phyloP scores from a whole-genome alignment of 2,888 invertebrate species.

The Latheticus oryzae region DNA sequence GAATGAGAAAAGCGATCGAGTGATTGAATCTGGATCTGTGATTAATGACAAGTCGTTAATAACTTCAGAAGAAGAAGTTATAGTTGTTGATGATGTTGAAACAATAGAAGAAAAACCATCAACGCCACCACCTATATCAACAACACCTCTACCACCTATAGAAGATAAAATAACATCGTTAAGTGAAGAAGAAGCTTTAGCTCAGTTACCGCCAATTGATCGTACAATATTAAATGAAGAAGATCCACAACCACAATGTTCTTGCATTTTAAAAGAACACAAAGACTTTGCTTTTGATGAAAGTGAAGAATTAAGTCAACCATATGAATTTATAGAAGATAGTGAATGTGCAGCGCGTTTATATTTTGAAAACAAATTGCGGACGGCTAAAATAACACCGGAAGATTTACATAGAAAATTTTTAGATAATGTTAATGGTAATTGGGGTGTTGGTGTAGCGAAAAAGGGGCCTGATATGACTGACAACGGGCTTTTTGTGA shows the following conservation, averaged over 20 bases:
- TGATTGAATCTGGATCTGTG: slow-evolving; percentile 61
- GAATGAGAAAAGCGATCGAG: slow-evolving; percentile 47
- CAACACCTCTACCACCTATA: not conserved
- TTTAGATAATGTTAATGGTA: slow-evolving; percentile 61
- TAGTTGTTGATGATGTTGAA: slow-evolving; percentile 51
- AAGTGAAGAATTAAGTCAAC: slow-evolving; percentile 50
- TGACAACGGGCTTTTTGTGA: slow-evolving; percentile 58
- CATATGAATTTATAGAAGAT: slow-evolving; percentile 68
- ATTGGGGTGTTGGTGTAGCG: slow-evolving; percentile 51
- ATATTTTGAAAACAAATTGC: slow-evolving; percentile 67
- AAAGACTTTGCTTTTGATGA: slow-evolving; percentile 57
- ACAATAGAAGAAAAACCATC: slow-evolving; percentile 26
- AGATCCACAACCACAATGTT: slow-evolving; percentile 51
- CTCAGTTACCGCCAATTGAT: slow-evolving; percentile 76
- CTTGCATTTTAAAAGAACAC: slow-evolving; percentile 57
- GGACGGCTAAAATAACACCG: slow-evolving; percentile 66
- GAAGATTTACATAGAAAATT: slow-evolving; percentile 65
- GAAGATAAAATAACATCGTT: slow-evolving; percentile 55
- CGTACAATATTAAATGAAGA: slow-evolving; percentile 48
- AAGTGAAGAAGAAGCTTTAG: slow-evolving; percentile 72
- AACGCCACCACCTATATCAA: not conserved
- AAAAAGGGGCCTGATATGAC: slow-evolving; percentile 44
- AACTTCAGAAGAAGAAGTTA: slow-evolving; percentile 48
- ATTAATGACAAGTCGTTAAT: slow-evolving; percentile 56
- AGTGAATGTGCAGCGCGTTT: slow-evolving; percentile 68